These are phyloP conservation scores for Thaleichthys pacificus DNA, from an alignment of 2,797 vertebrate species.

Conservation along the genomic window DNA sequence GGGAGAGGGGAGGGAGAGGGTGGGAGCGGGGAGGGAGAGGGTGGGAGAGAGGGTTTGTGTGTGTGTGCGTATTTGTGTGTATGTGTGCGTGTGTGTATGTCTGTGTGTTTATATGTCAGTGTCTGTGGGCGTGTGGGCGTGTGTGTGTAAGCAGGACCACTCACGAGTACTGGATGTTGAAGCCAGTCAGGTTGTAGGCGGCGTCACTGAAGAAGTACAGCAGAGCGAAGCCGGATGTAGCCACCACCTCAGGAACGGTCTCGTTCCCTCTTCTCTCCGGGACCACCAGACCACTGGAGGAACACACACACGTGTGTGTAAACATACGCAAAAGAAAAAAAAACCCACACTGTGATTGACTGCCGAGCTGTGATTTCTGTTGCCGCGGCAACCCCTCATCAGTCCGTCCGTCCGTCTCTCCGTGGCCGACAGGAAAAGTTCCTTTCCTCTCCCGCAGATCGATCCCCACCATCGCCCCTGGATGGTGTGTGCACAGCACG, in stretches of 20 bases:
- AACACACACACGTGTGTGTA: too few species aligned
- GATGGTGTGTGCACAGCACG: background rate
- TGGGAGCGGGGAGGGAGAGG: too few species aligned
- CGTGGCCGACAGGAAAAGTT: background rate
- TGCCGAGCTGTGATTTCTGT: background rate
- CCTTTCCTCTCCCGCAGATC: background rate
- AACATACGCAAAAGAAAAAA: background rate
- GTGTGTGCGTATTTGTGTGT: background rate
- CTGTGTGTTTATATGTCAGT: background rate
- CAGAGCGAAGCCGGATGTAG: constrained; percentile 94
- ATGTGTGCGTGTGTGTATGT: too few species aligned
- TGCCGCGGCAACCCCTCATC: background rate
- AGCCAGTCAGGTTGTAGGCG: constrained; percentile 97
- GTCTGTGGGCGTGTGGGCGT: background rate
- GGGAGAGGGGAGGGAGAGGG: too few species aligned
- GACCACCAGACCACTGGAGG: constrained; percentile 89
- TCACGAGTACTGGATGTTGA: constrained; percentile 99
- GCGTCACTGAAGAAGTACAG: constrained; percentile 99
- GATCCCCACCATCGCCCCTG: background rate
- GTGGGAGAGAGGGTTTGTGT: background rate
- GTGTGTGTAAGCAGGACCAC: constrained; percentile 52
- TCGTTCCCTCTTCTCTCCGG: constrained; percentile 92
- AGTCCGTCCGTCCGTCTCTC: background rate
- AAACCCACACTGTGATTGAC: background rate
- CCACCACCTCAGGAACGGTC: constrained; percentile 96